These are phyloP conservation scores for Nyctibius grandis DNA, from an alignment of 2,797 vertebrate species.

Conservation along the genomic window DNA sequence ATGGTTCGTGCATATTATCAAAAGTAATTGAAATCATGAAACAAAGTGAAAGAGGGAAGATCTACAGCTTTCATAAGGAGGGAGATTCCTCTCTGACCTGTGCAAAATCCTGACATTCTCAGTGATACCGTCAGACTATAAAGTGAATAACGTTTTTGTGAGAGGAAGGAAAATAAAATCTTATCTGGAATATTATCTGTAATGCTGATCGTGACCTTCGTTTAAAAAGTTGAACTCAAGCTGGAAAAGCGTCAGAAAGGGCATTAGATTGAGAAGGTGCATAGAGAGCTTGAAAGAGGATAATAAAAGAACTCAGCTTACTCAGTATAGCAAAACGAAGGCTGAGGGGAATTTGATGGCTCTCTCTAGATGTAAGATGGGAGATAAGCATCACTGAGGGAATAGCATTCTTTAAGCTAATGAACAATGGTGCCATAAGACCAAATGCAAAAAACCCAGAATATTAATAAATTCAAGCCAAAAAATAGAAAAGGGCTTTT, in stretches of 20 bases:
- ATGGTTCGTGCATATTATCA: not conserved
- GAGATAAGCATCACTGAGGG: not conserved
- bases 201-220: not conserved
- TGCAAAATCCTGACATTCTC: not conserved
- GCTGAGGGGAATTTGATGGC: not conserved
- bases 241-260: not conserved
- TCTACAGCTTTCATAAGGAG: not conserved
- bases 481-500: not conserved
- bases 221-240: not conserved
- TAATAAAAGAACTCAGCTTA: not conserved
- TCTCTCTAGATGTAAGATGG: not conserved
- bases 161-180: not conserved
- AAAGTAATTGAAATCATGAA: slow-evolving; percentile 42
- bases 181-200: not conserved
- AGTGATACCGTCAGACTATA: not conserved
- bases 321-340: not conserved
- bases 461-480: not conserved
- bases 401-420: not conserved
- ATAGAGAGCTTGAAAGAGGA: not conserved
- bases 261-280: not conserved
- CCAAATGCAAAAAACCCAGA: not conserved
- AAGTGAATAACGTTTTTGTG: not conserved
- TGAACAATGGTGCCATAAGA: not conserved
- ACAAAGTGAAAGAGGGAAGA: not conserved
- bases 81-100: not conserved